These are phyloP conservation scores for Clarias magur DNA, from an alignment of 2,113 vertebrate genomes.

Conservation along the genomic window DNA sequence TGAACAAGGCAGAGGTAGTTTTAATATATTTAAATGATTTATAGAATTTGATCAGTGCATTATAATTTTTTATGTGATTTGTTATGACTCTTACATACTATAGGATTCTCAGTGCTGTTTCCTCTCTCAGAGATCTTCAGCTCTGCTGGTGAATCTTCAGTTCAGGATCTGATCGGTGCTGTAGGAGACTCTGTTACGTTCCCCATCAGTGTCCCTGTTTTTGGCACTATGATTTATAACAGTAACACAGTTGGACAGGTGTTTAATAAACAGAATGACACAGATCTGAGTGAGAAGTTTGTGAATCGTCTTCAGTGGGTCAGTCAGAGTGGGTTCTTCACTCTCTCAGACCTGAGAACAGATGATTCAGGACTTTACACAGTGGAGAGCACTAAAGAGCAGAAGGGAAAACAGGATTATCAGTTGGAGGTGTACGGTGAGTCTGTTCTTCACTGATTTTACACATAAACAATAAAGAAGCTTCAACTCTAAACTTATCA, in stretches of 20 bases:
- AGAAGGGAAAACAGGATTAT: background rate
- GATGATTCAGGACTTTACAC: too few relatives aligned
- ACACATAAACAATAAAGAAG: background rate
- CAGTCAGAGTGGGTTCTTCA: background rate
- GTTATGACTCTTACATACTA: background rate
- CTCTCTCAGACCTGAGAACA: too few relatives aligned
- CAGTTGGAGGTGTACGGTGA: slow-evolving; percentile 16
- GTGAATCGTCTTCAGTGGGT: slow-evolving; percentile 22
- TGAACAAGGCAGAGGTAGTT: too few relatives aligned
- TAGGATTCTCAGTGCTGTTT: too few relatives aligned
- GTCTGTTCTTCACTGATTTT: background rate
- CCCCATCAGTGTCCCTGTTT: background rate
- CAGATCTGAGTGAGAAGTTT: background rate
- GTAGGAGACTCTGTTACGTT: background rate
- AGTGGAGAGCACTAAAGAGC: background rate
- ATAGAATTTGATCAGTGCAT: background rate
- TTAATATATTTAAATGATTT: too few relatives aligned
- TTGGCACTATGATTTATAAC: background rate
- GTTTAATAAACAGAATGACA: background rate
- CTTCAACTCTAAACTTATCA: background rate
- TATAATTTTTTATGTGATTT: background rate
- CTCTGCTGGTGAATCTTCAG: background rate
- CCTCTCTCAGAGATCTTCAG: background rate
- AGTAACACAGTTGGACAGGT: background rate
- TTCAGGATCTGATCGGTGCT: background rate